Base-by-base conservation (phyloP, 1,140 invertebrate genomes). In the Dendrolimus kikuchii region DNA sequence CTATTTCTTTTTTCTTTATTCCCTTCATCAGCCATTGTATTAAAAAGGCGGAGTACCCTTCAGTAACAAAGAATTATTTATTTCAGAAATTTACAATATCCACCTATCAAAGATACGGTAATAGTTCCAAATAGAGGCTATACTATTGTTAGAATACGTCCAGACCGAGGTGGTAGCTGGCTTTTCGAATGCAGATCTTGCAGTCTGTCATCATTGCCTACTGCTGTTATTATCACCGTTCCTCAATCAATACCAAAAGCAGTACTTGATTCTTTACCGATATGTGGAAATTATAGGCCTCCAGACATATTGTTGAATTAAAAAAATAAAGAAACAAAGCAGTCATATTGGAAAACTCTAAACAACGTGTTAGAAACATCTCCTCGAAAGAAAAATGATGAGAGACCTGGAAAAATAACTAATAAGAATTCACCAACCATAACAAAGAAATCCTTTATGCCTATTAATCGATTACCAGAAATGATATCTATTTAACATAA, bases 71-170 rank as follows among this genome's bases (percentile, higher is more conserved):
- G 1, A 49, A 40, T 42, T 42, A 41, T n/a, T 53, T 38, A 46
- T 74, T 70, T 51, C 75, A 88, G 86, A 54, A 88, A 88, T 53
- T 45, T 76, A 1, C 62, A 65, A 57, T 86, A 79, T 54, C 89
- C 72, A 10, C 80, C 87, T 9, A 47, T 80, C 5, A 91, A 91
- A 59, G 90, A 91, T 62, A 90, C 90, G 6, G 69, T 91, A 5
- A 71, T 73, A 0, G 86, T 91, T 0, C 90, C 89, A 2, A 88
- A 86, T 46, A 90, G 89, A 59, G 90, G 90, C 4, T 89, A 88
- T 62, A 82, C 81, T 0, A 86, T 91, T 8, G 66, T 90, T 3
- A 64, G 90, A 54, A 74, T 91, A 40, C 71, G 69, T 8, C 83
- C 88, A 2, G 78, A 88, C 36, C 87, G 88, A 57, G 88, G 89